Conservation (phyloP, 2,888 invertebrate genomes). For the Mycalesis mineus region DNA sequence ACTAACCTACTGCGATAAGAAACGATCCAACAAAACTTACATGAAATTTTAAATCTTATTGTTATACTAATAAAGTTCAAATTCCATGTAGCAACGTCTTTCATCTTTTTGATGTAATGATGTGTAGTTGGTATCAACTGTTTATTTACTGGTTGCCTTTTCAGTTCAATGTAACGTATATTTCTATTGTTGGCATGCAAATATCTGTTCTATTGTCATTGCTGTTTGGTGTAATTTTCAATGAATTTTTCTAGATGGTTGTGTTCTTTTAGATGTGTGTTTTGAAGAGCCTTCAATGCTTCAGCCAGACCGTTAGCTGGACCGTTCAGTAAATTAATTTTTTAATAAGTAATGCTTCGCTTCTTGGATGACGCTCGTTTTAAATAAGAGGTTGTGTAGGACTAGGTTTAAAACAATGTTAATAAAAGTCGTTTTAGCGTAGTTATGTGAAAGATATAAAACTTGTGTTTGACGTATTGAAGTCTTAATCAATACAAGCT, state of each 20-base stretch:
- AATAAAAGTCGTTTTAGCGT: not conserved
- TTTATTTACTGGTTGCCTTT: slow-evolving; percentile 65
- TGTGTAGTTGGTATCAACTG: slow-evolving; percentile 73
- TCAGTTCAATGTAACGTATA: slow-evolving; percentile 42
- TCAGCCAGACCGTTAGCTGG: slow-evolving; percentile 65
- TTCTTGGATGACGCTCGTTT: slow-evolving; percentile 20
- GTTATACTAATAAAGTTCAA: slow-evolving; percentile 46
- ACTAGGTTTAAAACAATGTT: not conserved
- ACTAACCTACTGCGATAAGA: slow-evolving; percentile 71
- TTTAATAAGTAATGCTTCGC: slow-evolving; percentile 34
- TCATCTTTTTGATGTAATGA: slow-evolving; percentile 70
- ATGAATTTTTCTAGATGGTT: slow-evolving; percentile 11
- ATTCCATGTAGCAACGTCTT: slow-evolving; percentile 50
- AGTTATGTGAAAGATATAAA: not conserved
- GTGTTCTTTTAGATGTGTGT: slow-evolving; percentile 32
- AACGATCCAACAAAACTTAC: slow-evolving; percentile 34
- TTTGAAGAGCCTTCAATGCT: slow-evolving; percentile 49
- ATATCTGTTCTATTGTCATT: slow-evolving; percentile 37
- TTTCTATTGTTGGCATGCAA: slow-evolving; percentile 30
- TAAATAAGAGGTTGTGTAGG: not conserved
- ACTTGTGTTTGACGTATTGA: not conserved
- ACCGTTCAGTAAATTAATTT: slow-evolving; percentile 72
- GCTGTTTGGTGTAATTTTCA: slow-evolving; percentile 34
- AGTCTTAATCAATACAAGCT: not conserved
- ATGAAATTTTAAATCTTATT: slow-evolving; percentile 52